Evolutionary conservation across 2,888 invertebrate species (phyloP), one percentile per base, ranked within the genome.

Genomic region (Bombylius major): DNA sequence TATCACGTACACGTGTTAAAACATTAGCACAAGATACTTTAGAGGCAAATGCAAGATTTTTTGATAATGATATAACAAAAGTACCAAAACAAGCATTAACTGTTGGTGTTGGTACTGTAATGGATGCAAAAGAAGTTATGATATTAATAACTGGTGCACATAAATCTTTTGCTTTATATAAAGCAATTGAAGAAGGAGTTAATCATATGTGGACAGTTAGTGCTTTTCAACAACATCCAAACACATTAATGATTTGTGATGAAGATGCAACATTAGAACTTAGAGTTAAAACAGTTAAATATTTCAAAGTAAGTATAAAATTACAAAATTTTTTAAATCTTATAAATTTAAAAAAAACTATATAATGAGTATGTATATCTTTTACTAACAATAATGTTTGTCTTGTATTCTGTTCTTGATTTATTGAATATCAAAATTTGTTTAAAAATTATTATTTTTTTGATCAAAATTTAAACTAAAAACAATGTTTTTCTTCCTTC

Each of bases 201-300:
- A 97, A 93, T 78, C 98, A 99, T 76, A 99, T 99, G 98, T 99
- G 98, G 96, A 99, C 99, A 0, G 97, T 98, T 47, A 96, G 95
- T 49, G 97, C 97, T 53, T 96, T 99, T 79, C 98, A 96, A 75
- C 92, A 93, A 73, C 98, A 99, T 76, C 84, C 88, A 51, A 84
- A 86, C 67, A 87, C 96, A 36, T 78, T 96, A 57, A 94, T 98
- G 80, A 81, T 99, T 60, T 96, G 95, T 73, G 98, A 99, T 75
- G 98, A 99, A 76, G 93, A 90, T 75, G 97, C 99, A 60, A 99
- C 99, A 47, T 77, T 93, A 63, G 98, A 99, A 77, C 81, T 99
- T 65, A 84, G 91, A 67, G 97, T 98, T 57, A 97, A 95, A 78
- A 99, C 98, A 61, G 98, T 98, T 65, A 97, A 96, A 78, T 99